Conservation (phyloP, 2,797 vertebrate species). For the Geotrypetes seraphini region DNA sequence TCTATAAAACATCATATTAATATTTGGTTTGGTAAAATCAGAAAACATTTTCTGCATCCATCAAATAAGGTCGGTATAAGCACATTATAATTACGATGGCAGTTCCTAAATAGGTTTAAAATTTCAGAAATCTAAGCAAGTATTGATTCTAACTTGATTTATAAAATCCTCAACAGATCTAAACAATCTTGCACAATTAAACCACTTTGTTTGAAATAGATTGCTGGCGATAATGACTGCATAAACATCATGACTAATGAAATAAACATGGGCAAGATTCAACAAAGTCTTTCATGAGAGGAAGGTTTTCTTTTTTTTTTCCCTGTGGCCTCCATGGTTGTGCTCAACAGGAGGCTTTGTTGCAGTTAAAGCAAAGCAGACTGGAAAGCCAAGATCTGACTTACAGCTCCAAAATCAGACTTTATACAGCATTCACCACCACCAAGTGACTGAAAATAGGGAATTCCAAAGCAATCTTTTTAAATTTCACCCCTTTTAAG, state of each 20-base stretch:
- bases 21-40: no score
- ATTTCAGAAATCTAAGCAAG: slow-evolving; percentile 9
- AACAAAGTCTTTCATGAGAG: slow-evolving; percentile 27
- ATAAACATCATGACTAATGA: slow-evolving; percentile 25
- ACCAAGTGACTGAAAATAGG: slow-evolving; percentile 91
- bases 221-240: slow-evolving; percentile 17
- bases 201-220: slow-evolving; percentile 3
- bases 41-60: no score
- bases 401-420: slow-evolving; percentile 38
- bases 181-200: slow-evolving; percentile 1
- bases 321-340: slow-evolving; percentile 50
- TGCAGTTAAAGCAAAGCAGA: slow-evolving; percentile 68
- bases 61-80: no score
- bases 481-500: neutral
- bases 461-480: slow-evolving; percentile 60
- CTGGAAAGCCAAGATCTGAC: slow-evolving; percentile 54
- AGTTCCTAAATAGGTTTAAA: no score
- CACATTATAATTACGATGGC: no score
- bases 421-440: slow-evolving; percentile 88
- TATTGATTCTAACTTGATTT: slow-evolving; percentile 10
- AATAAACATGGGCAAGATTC: slow-evolving; percentile 21
- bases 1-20: no score
- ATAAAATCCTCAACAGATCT: slow-evolving; percentile 9
- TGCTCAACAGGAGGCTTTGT: slow-evolving; percentile 62
- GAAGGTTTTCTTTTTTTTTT: slow-evolving; percentile 16